A percentile compares a stretch with the other conserved stretches of the same genome.
Conservation (phyloP, 2,888 invertebrate species). For the Ophion obscuratus region DNA sequence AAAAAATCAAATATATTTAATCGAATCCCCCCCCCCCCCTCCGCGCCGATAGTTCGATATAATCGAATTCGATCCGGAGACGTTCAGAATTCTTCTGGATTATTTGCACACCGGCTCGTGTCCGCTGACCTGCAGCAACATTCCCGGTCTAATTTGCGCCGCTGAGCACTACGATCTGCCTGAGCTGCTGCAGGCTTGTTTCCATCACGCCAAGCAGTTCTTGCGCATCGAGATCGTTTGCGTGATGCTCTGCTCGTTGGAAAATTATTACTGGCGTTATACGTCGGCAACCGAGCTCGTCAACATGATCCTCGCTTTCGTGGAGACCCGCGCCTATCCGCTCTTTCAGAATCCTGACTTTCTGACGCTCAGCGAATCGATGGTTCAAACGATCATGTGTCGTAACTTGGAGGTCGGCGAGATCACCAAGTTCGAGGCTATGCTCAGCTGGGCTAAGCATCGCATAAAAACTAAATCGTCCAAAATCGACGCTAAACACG, state of each 20-base stretch:
- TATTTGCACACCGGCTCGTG: constrained; percentile 97
- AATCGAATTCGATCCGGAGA: constrained; percentile 97
- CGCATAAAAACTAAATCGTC: constrained; percentile 88
- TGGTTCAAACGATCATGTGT: constrained; percentile 97
- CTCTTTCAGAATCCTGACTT: constrained; percentile 94
- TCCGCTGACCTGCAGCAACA: constrained; percentile 95
- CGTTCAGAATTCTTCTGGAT: constrained; percentile 95
- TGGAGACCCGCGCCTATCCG: constrained; percentile 94
- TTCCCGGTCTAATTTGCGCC: constrained; percentile 96
- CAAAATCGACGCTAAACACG: constrained; percentile 93
- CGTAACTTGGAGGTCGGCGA: constrained; percentile 95
- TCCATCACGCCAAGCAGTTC: constrained; percentile 97
- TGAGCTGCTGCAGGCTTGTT: constrained; percentile 96
- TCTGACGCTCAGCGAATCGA: constrained; percentile 94
- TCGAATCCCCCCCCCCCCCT: not conserved
- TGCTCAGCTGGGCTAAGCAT: constrained; percentile 95
- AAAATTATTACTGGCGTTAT: constrained; percentile 98
- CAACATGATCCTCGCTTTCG: constrained; percentile 96
- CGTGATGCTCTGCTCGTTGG: constrained; percentile 95
- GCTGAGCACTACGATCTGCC: constrained; percentile 97
- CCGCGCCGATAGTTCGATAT: constrained; percentile 90
- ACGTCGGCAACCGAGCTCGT: constrained; percentile 97
- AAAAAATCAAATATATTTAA: not conserved
- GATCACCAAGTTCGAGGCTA: constrained; percentile 96
- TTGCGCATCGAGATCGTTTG: constrained; percentile 96